Evolutionary conservation across 2,113 vertebrate species (phyloP).

Genomic region (Proterorhinus semilunaris): DNA sequence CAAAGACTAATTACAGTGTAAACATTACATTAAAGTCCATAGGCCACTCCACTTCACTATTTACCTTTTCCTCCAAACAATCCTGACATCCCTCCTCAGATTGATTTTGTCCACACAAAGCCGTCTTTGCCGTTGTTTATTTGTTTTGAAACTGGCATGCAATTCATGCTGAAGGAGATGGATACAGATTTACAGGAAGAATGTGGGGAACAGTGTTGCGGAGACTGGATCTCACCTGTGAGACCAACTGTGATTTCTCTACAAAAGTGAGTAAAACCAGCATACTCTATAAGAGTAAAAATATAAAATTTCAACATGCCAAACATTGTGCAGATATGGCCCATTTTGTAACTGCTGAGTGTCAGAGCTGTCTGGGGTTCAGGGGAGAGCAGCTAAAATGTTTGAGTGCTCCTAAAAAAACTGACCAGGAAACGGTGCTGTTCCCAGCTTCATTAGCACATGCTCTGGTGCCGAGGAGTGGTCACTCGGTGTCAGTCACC

Average conservation of each 20-base stretch:
- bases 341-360: conserved; percentile 19
- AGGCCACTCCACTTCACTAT: conserved; percentile 69
- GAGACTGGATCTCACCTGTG: conserved; percentile 49
- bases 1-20: conserved; percentile 84
- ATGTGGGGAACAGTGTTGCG: conserved; percentile 70
- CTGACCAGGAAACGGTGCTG: conserved; percentile 36
- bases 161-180: conserved; percentile 50
- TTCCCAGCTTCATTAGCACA: conserved; percentile 81
- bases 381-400: conserved; percentile 16
- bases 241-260: conserved; percentile 21
- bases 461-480: conserved; percentile 75
- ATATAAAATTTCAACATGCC: conserved; percentile 16
- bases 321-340: conserved; percentile 39
- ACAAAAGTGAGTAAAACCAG: conserved; percentile 40
- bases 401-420: conserved; percentile 20
- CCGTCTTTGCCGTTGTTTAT: conserved; percentile 58
- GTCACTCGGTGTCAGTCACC: conserved; percentile 70
- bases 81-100: conserved; percentile 67
- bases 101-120: conserved; percentile 65
- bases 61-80: conserved; percentile 75
- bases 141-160: conserved; percentile 66
- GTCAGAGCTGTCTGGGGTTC: conserved; percentile 16
- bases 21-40: conserved; percentile 87
- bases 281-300: conserved; percentile 6
- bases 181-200: conserved; percentile 63